A percentile compares a stretch with the other conserved stretches of the same genome.
Conservation (phyloP, 2,797 vertebrate species). For the Hoplostethus atlanticus region DNA sequence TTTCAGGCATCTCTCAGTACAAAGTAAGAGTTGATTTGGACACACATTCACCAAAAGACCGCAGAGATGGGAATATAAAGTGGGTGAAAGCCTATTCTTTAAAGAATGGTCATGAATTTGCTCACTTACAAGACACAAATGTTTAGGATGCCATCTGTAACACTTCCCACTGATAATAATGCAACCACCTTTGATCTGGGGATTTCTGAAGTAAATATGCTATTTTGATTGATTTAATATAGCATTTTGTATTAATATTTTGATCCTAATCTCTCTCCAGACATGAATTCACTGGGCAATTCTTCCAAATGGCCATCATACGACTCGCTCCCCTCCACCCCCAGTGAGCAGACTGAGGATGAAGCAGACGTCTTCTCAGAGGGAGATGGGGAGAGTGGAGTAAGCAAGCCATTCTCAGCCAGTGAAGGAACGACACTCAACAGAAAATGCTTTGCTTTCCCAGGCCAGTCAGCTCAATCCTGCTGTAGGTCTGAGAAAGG, state of each 20-base stretch:
- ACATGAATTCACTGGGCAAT: conserved; percentile 78
- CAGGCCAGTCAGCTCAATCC: conserved; percentile 35
- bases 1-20: background rate
- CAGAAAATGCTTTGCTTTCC: conserved; percentile 32
- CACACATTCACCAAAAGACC: no score
- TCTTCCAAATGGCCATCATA: conserved; percentile 79
- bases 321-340: conserved; percentile 74
- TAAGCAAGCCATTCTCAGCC: conserved; percentile 33
- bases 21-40: background rate
- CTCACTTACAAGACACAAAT: no score
- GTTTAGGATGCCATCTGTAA: no score
- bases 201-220: no score
- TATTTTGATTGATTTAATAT: no score
- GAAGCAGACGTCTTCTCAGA: conserved; percentile 79
- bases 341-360: conserved; percentile 80
- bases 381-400: conserved; percentile 63
- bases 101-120: background rate
- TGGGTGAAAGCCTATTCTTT: background rate
- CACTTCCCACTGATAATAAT: no score
- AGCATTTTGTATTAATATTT: no score
- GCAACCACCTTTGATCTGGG: no score
- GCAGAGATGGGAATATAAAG: background rate
- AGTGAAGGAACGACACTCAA: conserved; percentile 31
- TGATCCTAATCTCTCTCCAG: conserved; percentile 26
- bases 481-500: conserved; percentile 13